A percentile compares a stretch with the other conserved stretches of the same genome.
Conservation (phyloP, 1,140 invertebrate genomes). For the Drosophila jambulina region DNA sequence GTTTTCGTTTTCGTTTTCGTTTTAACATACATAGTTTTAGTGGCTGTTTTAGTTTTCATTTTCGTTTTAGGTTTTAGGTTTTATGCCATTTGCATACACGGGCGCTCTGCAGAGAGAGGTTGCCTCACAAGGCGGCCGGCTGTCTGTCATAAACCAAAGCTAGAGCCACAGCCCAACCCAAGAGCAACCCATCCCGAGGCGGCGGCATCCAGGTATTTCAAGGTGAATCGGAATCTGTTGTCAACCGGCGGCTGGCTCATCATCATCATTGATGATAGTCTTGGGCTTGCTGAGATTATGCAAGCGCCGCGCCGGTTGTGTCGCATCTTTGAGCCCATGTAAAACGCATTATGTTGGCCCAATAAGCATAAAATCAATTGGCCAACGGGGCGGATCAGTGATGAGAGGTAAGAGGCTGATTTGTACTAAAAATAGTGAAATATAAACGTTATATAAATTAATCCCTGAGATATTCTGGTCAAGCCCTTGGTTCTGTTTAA, state of each 20-base stretch:
- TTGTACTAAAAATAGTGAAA: not conserved
- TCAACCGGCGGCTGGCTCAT: constrained; percentile 25
- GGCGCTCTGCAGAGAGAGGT: constrained; percentile 8
- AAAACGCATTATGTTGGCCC: constrained; percentile 30
- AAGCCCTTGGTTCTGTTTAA: not conserved
- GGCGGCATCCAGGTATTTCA: constrained; percentile 31
- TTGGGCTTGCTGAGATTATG: constrained; percentile 9
- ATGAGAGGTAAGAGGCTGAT: constrained; percentile 9
- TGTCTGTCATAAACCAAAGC: constrained; percentile 48
- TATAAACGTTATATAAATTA: not conserved
- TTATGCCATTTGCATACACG: constrained; percentile 49
- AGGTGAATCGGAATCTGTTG: constrained; percentile 52
- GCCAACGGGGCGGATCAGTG: constrained; percentile 30
- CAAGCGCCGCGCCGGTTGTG: constrained; percentile 12
- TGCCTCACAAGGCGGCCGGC: constrained; percentile 39
- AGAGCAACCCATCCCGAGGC: constrained; percentile 11
- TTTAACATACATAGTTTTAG: constrained; percentile 8
- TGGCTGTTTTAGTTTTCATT: constrained; percentile 20
- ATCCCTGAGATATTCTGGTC: not conserved
- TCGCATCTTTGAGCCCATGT: constrained; percentile 18
- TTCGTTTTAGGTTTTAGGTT: constrained; percentile 16
- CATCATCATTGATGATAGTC: constrained; percentile 23
- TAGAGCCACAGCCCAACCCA: constrained; percentile 9
- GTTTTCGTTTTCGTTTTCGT: constrained; percentile 1
- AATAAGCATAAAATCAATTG: constrained; percentile 35